phyloP scores from a whole-genome alignment of 2,797 vertebrate genomes.

The Petrocephalus schoutedeni region DNA sequence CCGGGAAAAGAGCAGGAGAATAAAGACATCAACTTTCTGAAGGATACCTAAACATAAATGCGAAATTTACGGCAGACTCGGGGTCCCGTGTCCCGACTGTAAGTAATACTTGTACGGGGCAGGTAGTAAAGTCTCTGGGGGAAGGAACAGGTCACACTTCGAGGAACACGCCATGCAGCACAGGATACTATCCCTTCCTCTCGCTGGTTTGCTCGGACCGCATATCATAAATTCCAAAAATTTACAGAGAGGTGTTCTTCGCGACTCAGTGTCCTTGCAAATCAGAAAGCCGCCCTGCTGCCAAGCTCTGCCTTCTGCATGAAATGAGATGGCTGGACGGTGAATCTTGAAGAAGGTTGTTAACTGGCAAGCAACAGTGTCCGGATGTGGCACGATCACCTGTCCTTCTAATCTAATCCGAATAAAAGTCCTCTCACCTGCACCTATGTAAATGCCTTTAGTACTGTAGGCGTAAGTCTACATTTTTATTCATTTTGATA shows the following conservation, averaged over 20 bases:
- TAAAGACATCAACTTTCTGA: conserved; percentile 48
- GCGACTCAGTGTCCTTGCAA: conserved; percentile 36
- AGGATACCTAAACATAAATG: conserved; percentile 51
- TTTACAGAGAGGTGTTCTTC: conserved; percentile 32
- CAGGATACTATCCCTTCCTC: conserved; percentile 31
- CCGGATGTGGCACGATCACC: neutral
- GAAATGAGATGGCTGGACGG: conserved; percentile 37
- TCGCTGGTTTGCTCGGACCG: conserved; percentile 31
- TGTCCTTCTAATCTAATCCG: neutral
- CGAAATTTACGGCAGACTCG: conserved; percentile 50
- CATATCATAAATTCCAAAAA: conserved; percentile 38
- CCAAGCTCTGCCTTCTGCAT: conserved; percentile 28
- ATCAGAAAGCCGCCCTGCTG: conserved; percentile 21
- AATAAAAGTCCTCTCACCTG: neutral
- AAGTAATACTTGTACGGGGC: conserved; percentile 52
- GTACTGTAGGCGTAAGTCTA: neutral
- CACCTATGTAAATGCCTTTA: neutral
- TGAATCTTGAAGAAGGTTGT: conserved; percentile 19
- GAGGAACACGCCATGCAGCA: conserved; percentile 41
- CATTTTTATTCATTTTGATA: neutral
- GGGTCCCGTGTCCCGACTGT: conserved; percentile 39
- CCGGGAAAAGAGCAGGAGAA: conserved; percentile 30
- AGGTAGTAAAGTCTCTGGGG: conserved; percentile 48
- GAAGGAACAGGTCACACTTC: conserved; percentile 41
- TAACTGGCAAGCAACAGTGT: conserved; percentile 11